phyloP scores from a whole-genome alignment of 2,797 vertebrate genomes.

The Syngnathus acus region DNA sequence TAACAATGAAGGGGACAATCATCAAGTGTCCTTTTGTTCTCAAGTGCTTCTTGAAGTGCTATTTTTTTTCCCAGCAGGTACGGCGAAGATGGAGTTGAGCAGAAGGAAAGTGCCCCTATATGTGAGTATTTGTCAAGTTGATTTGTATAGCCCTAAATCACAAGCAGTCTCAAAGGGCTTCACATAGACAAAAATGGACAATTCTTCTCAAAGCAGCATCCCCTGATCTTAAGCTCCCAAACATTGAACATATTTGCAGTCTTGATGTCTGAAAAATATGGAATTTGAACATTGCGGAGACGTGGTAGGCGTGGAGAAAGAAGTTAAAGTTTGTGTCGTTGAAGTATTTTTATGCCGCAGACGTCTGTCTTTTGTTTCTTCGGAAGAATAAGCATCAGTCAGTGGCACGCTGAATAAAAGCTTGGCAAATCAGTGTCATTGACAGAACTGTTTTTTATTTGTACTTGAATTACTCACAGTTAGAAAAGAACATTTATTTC shows the following conservation, averaged over 20 bases:
- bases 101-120: constrained; percentile 82
- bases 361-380: constrained; percentile 14
- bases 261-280: constrained; percentile 18
- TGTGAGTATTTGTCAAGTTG: constrained; percentile 70
- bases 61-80: constrained; percentile 54
- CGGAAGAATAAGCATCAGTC: constrained; percentile 24
- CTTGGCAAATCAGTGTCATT: constrained; percentile 44
- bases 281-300: not conserved
- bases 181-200: no score
- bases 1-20: constrained; percentile 1
- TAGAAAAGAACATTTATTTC: constrained; percentile 23
- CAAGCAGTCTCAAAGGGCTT: no score
- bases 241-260: no score
- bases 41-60: constrained; percentile 9
- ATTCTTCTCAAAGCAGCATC: no score
- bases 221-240: no score
- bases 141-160: no score
- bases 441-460: constrained; percentile 28
- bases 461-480: constrained; percentile 12
- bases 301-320: no score
- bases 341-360: not conserved
- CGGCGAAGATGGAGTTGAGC: constrained; percentile 81
- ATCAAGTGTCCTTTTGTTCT: not conserved
- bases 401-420: constrained; percentile 12
- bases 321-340: not conserved